Percentiles rank a stretch among this genome's conserved stretches.
Evolutionary conservation across 2,113 vertebrate genomes (phyloP).

Genomic region (Syngnathoides biaculeatus): DNA sequence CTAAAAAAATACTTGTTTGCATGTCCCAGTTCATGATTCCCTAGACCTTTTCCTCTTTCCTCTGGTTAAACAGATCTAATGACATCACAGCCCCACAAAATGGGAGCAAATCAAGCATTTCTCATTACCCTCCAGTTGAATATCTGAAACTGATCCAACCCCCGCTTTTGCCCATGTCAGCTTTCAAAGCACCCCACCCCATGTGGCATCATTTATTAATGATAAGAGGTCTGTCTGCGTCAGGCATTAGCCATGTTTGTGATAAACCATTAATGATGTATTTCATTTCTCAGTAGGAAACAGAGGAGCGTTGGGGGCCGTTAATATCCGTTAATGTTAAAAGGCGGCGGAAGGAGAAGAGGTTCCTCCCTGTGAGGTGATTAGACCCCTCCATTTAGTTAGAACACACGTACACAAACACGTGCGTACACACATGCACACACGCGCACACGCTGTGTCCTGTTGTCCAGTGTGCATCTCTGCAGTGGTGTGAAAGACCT

Average conservation of each 20-base stretch:
- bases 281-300: conserved; percentile 70
- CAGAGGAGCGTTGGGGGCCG: conserved; percentile 59
- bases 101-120: conserved; percentile 37
- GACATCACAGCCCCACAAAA: conserved; percentile 37
- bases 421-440: background rate
- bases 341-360: conserved; percentile 62
- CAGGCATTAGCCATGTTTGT: conserved; percentile 69
- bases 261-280: conserved; percentile 72
- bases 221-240: conserved; percentile 69
- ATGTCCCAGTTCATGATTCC: background rate
- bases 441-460: background rate
- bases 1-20: background rate
- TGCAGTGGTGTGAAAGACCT: background rate
- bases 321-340: conserved; percentile 71
- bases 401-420: conserved; percentile 30
- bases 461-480: background rate
- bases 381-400: conserved; percentile 69
- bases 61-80: conserved; percentile 33
- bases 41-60: background rate
- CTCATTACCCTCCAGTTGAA: conserved; percentile 47
- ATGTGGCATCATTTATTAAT: conserved; percentile 67
- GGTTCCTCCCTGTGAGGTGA: conserved; percentile 66
- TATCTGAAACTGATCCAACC: conserved; percentile 56
- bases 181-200: conserved; percentile 25
- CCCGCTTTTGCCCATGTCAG: conserved; percentile 27